Evolutionary conservation across 2,113 vertebrate genomes (phyloP).

Genomic region (Camelus bactrianus): DNA sequence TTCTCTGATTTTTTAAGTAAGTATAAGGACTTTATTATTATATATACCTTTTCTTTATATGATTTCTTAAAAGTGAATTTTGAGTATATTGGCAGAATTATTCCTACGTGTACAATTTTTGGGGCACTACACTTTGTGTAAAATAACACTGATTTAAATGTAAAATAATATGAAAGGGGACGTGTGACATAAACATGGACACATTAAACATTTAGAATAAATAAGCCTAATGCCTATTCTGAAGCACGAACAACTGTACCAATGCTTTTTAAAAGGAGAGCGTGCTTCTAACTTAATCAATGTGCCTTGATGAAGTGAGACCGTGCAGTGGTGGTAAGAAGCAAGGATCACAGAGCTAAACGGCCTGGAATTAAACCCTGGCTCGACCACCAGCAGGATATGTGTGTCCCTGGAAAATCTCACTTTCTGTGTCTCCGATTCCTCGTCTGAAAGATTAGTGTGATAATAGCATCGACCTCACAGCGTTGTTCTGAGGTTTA

Average conservation of each 20-base stretch:
- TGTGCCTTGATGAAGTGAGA: background rate
- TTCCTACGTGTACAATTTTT: background rate
- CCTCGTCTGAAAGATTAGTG: background rate
- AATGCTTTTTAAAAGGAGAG: background rate
- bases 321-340: background rate
- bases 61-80: slow-evolving; percentile 10
- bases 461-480: background rate
- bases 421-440: background rate
- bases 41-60: background rate
- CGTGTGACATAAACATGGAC: background rate
- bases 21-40: background rate
- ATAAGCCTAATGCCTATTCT: background rate
- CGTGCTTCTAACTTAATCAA: background rate
- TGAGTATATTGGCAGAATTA: background rate
- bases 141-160: background rate
- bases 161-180: background rate
- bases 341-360: too few species aligned
- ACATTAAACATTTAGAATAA: background rate
- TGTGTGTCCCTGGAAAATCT: background rate
- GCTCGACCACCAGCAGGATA: background rate
- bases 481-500: background rate
- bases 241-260: background rate
- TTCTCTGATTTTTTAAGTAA: slow-evolving; percentile 43
- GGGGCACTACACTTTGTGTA: background rate
- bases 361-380: background rate